phyloP scores from a whole-genome alignment of 1,140 invertebrate species.

The Drosophila quadrilineata region DNA sequence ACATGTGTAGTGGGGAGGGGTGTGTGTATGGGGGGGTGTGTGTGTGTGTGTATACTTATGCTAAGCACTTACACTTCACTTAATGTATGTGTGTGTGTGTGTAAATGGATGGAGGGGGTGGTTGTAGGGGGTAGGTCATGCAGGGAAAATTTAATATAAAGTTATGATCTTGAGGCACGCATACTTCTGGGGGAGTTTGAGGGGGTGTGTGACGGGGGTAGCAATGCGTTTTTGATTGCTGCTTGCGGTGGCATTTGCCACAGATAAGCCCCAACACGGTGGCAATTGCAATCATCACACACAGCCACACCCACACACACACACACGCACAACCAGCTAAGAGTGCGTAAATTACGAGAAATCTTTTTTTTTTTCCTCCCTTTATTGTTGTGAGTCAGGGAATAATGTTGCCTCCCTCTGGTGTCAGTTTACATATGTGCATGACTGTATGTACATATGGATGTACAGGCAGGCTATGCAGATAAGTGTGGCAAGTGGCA shows the following conservation, averaged over 20 bases:
- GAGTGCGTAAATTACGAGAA: slow-evolving; percentile 41
- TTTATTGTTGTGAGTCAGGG: slow-evolving; percentile 16
- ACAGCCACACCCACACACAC: not conserved
- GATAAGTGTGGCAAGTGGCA: slow-evolving; percentile 15
- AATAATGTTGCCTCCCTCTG: slow-evolving; percentile 33
- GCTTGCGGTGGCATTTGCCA: slow-evolving; percentile 34
- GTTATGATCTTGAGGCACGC: slow-evolving; percentile 45
- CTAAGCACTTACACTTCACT: slow-evolving; percentile 21
- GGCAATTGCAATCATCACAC: slow-evolving; percentile 23
- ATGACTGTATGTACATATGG: not conserved
- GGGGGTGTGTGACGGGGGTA: slow-evolving; percentile 6
- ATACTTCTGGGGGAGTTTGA: no score
- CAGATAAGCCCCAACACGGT: slow-evolving; percentile 38
- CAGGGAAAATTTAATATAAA: slow-evolving; percentile 45
- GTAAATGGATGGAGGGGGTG: not conserved
- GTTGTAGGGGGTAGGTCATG: not conserved
- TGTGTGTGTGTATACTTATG: slow-evolving; percentile 10
- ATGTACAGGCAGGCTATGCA: slow-evolving; percentile 1
- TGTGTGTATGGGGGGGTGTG: not conserved
- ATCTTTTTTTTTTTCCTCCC: no score
- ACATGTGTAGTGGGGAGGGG: not conserved
- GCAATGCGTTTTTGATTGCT: slow-evolving; percentile 54
- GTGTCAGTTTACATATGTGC: not conserved
- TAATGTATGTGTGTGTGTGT: not conserved
- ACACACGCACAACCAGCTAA: slow-evolving; percentile 1